These are phyloP conservation scores for Mionectes olivaceus DNA, from an alignment of 2,797 vertebrate species.

Conservation along the genomic window DNA sequence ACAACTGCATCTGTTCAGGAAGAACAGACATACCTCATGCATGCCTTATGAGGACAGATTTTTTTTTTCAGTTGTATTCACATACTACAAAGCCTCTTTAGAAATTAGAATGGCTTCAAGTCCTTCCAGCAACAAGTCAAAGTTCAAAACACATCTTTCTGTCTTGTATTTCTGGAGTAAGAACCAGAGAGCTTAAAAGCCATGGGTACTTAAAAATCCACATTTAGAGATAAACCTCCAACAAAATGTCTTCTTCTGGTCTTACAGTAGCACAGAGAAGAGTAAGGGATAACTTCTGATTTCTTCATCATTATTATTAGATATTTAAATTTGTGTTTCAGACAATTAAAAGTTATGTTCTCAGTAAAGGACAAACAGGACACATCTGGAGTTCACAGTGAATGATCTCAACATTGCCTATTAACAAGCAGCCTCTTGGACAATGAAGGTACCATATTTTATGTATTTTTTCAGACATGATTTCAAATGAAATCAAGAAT, in stretches of 20 bases:
- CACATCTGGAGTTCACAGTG: slow-evolving; percentile 44
- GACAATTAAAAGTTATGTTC: neutral
- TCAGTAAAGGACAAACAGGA: slow-evolving; percentile 16
- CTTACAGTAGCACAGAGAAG: neutral
- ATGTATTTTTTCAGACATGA: slow-evolving; percentile 29
- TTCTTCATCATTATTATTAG: neutral
- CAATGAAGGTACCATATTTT: neutral
- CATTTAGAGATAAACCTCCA: neutral
- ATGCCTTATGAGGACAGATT: neutral
- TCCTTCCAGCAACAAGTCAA: neutral
- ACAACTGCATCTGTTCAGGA: neutral
- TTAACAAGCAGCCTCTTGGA: neutral
- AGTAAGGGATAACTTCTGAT: neutral
- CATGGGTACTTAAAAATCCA: neutral
- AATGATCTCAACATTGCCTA: neutral
- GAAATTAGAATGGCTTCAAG: neutral
- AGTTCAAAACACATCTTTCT: neutral
- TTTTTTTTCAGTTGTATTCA: neutral
- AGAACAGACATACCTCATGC: neutral
- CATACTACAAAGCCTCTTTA: neutral
- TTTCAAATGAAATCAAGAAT: slow-evolving; percentile 47
- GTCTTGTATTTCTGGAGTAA: neutral
- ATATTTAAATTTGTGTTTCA: neutral
- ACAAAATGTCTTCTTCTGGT: neutral
- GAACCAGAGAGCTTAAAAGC: neutral